Conservation (phyloP, 1,140 invertebrate genomes). For the Drosophila murphyi region DNA sequence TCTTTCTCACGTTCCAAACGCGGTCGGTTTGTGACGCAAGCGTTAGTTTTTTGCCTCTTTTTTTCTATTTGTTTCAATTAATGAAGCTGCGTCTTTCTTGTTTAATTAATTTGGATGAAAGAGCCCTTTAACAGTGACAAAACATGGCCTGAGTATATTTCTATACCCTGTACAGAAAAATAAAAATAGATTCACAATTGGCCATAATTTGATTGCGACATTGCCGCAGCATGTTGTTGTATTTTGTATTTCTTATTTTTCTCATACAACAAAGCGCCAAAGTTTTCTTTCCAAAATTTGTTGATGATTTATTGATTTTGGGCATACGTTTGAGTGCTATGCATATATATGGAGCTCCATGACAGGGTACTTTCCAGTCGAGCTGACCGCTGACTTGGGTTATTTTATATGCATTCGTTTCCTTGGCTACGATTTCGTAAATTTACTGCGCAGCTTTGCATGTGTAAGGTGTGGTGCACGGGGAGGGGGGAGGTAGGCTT, state of each 20-base stretch:
- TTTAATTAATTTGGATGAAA: conserved; percentile 41
- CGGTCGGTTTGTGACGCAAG: conserved; percentile 12
- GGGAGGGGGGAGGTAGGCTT: not conserved
- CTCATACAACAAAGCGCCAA: no score
- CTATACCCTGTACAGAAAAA: conserved; percentile 3
- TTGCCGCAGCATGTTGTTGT: not conserved
- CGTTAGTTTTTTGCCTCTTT: conserved; percentile 8
- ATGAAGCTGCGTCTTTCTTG: conserved; percentile 48
- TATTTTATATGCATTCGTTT: not conserved
- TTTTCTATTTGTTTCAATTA: conserved; percentile 50
- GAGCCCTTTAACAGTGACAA: conserved; percentile 28
- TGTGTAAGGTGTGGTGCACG: not conserved
- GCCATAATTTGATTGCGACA: no score
- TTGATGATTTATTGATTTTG: not conserved
- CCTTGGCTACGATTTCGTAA: conserved; percentile 7
- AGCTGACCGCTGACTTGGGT: not conserved
- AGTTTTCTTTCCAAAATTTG: no score
- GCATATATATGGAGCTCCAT: not conserved
- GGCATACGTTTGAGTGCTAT: not conserved
- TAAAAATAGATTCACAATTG: no score
- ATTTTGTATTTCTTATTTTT: no score
- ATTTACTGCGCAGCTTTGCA: conserved; percentile 6
- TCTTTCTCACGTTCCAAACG: conserved; percentile 31
- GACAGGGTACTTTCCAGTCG: conserved; percentile 12
- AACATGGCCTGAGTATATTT: not conserved